These are phyloP conservation scores for Stichopus chloronotus DNA, from an alignment of 35 echinoderm and acorn worm genomes.

Conservation along the genomic window DNA sequence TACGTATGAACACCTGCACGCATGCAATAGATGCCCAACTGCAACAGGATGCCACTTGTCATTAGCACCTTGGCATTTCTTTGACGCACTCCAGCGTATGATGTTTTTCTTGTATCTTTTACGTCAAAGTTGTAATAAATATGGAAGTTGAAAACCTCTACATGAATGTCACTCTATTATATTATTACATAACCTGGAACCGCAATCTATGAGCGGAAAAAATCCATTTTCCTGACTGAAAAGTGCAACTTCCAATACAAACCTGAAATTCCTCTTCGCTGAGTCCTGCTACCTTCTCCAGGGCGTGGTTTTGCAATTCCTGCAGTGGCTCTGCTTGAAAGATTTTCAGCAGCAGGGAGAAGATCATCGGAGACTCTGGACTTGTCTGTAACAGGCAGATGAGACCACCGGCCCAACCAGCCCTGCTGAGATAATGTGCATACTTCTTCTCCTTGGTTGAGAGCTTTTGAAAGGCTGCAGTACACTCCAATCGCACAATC, in stretches of 20 bases:
- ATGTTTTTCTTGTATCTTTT: too few relatives aligned
- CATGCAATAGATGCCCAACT: too few relatives aligned
- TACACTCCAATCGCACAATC: conserved; percentile 83
- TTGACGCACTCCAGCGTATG: too few relatives aligned
- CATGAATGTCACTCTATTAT: too few relatives aligned
- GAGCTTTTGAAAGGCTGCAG: conserved; percentile 71
- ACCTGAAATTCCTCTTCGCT: conserved; percentile 20
- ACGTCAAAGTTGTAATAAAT: too few relatives aligned
- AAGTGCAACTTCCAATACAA: background rate
- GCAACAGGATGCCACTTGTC: too few relatives aligned
- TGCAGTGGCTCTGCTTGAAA: conserved; percentile 66
- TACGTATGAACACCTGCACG: too few relatives aligned
- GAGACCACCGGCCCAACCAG: conserved; percentile 86
- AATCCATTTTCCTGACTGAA: background rate
- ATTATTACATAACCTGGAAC: too few relatives aligned
- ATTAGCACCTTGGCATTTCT: too few relatives aligned
- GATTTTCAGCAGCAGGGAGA: conserved; percentile 77
- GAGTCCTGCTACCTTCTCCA: conserved; percentile 29
- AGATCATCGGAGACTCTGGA: conserved; percentile 90
- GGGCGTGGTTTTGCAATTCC: conserved; percentile 68
- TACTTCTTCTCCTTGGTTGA: conserved; percentile 87
- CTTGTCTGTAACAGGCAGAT: conserved; percentile 88
- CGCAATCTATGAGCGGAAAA: too few relatives aligned
- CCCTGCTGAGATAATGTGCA: conserved; percentile 83
- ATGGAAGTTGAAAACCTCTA: too few relatives aligned